Conservation (phyloP, 2,888 invertebrate species). For the Coremacera marginata region DNA sequence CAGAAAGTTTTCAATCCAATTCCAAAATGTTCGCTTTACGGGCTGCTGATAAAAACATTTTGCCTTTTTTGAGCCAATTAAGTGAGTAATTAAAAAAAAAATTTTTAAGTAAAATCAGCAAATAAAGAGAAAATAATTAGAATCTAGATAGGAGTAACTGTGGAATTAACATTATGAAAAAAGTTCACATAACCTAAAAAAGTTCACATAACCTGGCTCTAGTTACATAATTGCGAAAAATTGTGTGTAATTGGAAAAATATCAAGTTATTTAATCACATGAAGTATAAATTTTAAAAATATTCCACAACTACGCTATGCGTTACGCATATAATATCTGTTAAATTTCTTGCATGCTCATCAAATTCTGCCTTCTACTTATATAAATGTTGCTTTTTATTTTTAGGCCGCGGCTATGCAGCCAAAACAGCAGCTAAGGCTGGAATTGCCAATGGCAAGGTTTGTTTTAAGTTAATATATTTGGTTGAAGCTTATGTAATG, state of each 20-base stretch:
- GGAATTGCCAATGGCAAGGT: conserved; percentile 57
- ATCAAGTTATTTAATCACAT: too few species aligned
- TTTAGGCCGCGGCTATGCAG: conserved; percentile 61
- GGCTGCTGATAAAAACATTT: conserved; percentile 59
- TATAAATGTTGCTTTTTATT: background rate
- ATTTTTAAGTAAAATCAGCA: background rate
- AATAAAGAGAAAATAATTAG: too few species aligned
- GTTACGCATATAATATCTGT: too few species aligned
- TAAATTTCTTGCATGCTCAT: too few species aligned
- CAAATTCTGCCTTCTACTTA: background rate
- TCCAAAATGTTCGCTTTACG: conserved; percentile 60
- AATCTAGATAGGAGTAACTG: too few species aligned
- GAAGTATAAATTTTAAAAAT: too few species aligned
- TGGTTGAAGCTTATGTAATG: background rate
- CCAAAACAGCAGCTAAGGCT: conserved; percentile 59
- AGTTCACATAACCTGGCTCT: background rate
- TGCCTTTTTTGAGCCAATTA: conserved; percentile 59
- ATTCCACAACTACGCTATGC: too few species aligned
- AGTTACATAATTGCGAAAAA: background rate
- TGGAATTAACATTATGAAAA: background rate
- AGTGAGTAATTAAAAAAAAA: conserved; percentile 54
- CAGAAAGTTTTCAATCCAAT: conserved; percentile 23
- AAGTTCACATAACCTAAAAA: background rate
- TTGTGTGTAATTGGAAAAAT: background rate
- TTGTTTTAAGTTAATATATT: background rate